A percentile compares a stretch with the other conserved stretches of the same genome.
Evolutionary conservation across 37 sponge, comb jelly and placozoan genomes (phyloP).

Genomic region (Ephydatia muelleri): DNA sequence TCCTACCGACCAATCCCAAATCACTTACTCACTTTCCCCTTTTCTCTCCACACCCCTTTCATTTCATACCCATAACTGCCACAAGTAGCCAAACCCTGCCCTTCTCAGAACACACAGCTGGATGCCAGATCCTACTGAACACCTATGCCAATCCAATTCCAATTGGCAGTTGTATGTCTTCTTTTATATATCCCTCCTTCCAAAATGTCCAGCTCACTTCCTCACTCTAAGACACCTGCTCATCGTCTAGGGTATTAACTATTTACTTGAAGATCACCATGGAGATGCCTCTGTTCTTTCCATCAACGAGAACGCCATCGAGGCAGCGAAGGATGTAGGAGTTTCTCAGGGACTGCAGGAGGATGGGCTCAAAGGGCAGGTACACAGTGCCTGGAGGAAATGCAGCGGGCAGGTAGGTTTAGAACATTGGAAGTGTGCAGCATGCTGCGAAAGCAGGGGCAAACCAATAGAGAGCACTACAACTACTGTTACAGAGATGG

Average conservation of each 20-base stretch:
- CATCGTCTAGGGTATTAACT: no score
- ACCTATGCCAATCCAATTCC: background rate
- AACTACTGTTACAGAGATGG: no score
- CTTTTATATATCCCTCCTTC: background rate
- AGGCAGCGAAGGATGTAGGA: conserved; percentile 73
- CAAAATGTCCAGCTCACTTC: background rate
- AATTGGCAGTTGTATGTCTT: background rate
- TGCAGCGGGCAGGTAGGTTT: no score
- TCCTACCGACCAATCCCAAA: no score
- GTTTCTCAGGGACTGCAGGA: conserved; percentile 75
- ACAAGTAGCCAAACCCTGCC: no score
- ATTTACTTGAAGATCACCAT: conserved; percentile 57
- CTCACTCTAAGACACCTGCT: background rate
- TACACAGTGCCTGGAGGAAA: conserved; percentile 48
- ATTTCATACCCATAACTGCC: background rate
- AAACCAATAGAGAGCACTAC: no score
- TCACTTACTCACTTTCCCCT: no score
- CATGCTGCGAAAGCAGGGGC: no score
- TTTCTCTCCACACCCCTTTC: no score
- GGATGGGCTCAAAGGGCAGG: conserved; percentile 44
- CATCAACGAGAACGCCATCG: conserved; percentile 82
- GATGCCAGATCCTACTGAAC: background rate
- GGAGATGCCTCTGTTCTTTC: conserved; percentile 65
- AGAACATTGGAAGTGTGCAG: no score
- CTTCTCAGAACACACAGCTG: background rate